Evolutionary conservation across 2,888 invertebrate genomes (phyloP).

Genomic region (Drosophila anomalipes): DNA sequence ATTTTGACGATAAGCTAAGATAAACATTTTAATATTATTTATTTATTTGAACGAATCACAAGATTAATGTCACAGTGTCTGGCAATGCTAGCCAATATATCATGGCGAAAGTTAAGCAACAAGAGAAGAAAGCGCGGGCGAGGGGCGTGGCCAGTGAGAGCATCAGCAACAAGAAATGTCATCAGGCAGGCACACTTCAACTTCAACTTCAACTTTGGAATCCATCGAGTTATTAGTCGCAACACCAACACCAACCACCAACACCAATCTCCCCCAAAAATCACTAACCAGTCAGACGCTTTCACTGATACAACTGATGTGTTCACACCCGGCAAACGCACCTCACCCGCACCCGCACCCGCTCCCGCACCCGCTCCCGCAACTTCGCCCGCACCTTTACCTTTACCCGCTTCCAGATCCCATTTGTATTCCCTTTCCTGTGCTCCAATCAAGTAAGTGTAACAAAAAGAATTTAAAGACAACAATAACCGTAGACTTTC

Average conservation of each 20-base stretch:
- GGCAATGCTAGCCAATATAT: constrained; percentile 75
- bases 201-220: constrained; percentile 28
- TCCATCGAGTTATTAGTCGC: constrained; percentile 55
- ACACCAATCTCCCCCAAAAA: constrained; percentile 26
- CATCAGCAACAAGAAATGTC: constrained; percentile 51
- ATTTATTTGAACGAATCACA: constrained; percentile 39
- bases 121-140: constrained; percentile 14
- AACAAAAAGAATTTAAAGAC: constrained; percentile 61
- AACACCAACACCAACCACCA: constrained; percentile 21
- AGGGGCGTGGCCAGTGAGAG: not conserved
- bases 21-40: constrained; percentile 72
- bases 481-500: constrained; percentile 52
- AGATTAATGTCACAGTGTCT: constrained; percentile 70
- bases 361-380: not conserved
- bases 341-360: no score
- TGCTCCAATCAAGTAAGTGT: constrained; percentile 54
- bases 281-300: constrained; percentile 41
- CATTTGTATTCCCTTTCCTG: not conserved
- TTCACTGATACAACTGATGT: constrained; percentile 42
- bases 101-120: constrained; percentile 70
- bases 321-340: not conserved
- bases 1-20: constrained; percentile 50
- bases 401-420: not conserved
- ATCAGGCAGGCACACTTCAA: constrained; percentile 43
- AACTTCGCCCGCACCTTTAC: no score